These are phyloP conservation scores for Drosophila anomelani DNA, from an alignment of 2,888 invertebrate species.

Conservation along the genomic window DNA sequence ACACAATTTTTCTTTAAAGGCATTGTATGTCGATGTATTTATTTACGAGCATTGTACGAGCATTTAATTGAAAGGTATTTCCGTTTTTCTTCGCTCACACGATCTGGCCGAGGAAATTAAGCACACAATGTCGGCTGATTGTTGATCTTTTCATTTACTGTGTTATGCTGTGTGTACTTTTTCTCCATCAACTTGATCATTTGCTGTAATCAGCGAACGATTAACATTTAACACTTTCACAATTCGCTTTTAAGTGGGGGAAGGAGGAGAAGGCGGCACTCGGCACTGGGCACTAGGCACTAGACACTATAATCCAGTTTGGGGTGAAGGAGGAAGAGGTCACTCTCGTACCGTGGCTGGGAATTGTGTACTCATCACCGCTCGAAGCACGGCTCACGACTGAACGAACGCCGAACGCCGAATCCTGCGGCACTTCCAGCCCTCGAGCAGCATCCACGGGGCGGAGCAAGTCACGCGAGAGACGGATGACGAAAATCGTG, in stretches of 20 bases:
- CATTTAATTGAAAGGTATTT: slow-evolving; percentile 74
- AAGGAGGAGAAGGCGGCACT: slow-evolving; percentile 7
- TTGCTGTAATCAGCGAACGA: slow-evolving; percentile 75
- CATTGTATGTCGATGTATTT: slow-evolving; percentile 48
- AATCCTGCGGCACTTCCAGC: slow-evolving; percentile 82
- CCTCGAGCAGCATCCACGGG: slow-evolving; percentile 78
- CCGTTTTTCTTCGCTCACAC: slow-evolving; percentile 59
- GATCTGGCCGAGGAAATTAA: slow-evolving; percentile 20
- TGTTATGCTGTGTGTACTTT: slow-evolving; percentile 23
- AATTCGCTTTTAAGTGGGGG: slow-evolving; percentile 37
- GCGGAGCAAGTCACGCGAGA: slow-evolving; percentile 70
- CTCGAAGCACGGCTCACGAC: slow-evolving; percentile 80
- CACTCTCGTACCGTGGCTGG: slow-evolving; percentile 46
- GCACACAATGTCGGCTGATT: slow-evolving; percentile 45
- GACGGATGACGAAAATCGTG: slow-evolving; percentile 15
- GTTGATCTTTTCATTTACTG: slow-evolving; percentile 38
- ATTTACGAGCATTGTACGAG: slow-evolving; percentile 47
- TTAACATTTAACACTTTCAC: slow-evolving; percentile 78
- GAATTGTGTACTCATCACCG: slow-evolving; percentile 64
- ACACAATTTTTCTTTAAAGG: slow-evolving; percentile 62
- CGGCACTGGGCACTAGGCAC: slow-evolving; percentile 6
- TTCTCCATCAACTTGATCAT: slow-evolving; percentile 65
- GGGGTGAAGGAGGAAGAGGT: slow-evolving; percentile 37
- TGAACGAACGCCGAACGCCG: slow-evolving; percentile 58
- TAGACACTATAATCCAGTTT: slow-evolving; percentile 30